These are phyloP conservation scores for Cliona cf. orientalis DNA, from an alignment of 37 sponge, comb jelly and placozoan genomes.

Conservation along the genomic window DNA sequence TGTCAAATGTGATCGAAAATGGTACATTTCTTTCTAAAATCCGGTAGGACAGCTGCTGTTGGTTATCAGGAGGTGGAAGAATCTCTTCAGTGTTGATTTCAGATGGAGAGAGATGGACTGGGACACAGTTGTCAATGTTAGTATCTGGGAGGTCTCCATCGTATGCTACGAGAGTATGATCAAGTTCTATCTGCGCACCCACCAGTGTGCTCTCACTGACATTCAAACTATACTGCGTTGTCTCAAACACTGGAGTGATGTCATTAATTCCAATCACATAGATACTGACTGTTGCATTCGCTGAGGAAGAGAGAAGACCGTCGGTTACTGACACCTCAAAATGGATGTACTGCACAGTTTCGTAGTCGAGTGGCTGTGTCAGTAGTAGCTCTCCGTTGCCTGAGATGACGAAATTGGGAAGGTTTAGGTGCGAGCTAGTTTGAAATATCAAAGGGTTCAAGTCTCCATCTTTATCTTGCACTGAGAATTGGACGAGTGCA, in stretches of 20 bases:
- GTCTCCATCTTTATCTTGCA: conserved; percentile 28
- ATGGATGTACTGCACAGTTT: conserved; percentile 24
- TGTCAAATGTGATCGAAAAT: conserved; percentile 31
- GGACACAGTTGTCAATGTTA: conserved; percentile 21
- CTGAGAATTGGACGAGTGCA: conserved; percentile 22
- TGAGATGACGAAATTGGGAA: neutral
- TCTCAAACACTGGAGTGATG: conserved; percentile 42
- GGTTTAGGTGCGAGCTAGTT: neutral
- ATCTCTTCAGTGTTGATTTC: neutral
- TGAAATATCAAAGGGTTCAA: neutral
- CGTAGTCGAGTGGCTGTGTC: conserved; percentile 52
- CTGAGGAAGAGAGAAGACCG: conserved; percentile 33
- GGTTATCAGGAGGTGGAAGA: neutral
- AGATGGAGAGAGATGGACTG: neutral
- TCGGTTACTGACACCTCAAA: conserved; percentile 56
- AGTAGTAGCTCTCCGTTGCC: conserved; percentile 44
- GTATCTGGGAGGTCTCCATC: conserved; percentile 17
- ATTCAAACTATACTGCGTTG: neutral
- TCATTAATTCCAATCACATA: conserved; percentile 66
- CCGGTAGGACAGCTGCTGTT: conserved; percentile 7
- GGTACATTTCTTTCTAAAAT: conserved; percentile 33
- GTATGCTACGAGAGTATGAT: conserved; percentile 12
- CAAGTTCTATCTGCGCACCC: conserved; percentile 16
- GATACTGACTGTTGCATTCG: conserved; percentile 42
- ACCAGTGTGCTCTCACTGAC: conserved; percentile 15